phyloP scores from a whole-genome alignment of 1,140 invertebrate species.

The Himalopsyche phryganea region DNA sequence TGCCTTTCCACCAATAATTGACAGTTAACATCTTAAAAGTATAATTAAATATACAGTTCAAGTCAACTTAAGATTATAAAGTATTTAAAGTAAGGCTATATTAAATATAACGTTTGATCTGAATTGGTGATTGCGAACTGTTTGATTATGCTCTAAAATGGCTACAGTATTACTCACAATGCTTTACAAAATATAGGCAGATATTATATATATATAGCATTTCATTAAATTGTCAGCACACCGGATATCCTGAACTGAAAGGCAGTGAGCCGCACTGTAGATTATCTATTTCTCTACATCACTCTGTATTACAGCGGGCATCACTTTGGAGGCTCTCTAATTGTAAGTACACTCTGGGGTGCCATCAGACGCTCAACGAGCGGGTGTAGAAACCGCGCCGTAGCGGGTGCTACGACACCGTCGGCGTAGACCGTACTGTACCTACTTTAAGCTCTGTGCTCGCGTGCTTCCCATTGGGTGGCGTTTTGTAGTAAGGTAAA shows the following conservation, averaged over 20 bases:
- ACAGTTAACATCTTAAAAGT: too few relatives aligned
- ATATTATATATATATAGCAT: neutral
- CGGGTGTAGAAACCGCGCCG: constrained; percentile 45
- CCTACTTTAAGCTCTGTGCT: neutral
- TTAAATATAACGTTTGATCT: too few relatives aligned
- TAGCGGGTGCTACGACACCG: constrained; percentile 44
- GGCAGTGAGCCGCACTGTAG: neutral
- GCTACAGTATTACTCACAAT: too few relatives aligned
- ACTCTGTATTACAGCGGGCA: constrained; percentile 48
- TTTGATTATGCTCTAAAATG: too few relatives aligned
- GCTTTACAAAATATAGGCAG: too few relatives aligned
- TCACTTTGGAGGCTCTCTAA: constrained; percentile 53
- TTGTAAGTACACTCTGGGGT: constrained; percentile 55
- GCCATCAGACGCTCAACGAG: constrained; percentile 50
- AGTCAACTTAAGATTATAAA: too few relatives aligned
- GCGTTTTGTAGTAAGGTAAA: neutral
- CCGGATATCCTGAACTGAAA: neutral
- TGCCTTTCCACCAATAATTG: too few relatives aligned
- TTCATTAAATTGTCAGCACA: neutral
- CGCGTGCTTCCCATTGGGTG: neutral
- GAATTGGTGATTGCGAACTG: too few relatives aligned
- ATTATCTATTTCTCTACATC: constrained; percentile 36
- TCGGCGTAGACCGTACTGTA: constrained; percentile 33
- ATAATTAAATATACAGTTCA: too few relatives aligned
- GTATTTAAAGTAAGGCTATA: too few relatives aligned